Conservation (phyloP, 2,888 invertebrate genomes). For the Zygothrica quintamaculata region DNA sequence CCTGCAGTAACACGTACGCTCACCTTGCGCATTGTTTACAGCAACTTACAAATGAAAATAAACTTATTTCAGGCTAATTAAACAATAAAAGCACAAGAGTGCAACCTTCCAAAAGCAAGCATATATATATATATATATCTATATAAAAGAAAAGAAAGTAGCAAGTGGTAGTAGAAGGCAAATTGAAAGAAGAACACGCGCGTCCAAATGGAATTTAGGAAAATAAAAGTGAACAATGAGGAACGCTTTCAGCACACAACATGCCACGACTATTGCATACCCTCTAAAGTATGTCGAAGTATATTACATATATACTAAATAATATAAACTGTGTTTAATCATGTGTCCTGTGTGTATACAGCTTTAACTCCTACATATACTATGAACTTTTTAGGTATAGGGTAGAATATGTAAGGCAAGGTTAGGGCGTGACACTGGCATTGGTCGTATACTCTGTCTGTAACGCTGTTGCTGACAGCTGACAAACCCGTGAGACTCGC, state of each 20-base stretch:
- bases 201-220: conserved; percentile 63
- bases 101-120: conserved; percentile 51
- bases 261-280: background rate
- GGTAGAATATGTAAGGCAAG: background rate
- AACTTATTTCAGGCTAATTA: conserved; percentile 80
- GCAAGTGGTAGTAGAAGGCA: conserved; percentile 39
- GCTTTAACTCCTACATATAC: no score
- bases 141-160: conserved; percentile 38
- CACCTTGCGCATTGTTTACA: conserved; percentile 68
- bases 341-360: no score
- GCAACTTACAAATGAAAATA: conserved; percentile 76
- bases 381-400: background rate
- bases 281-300: background rate
- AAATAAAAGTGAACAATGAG: conserved; percentile 32
- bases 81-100: conserved; percentile 69
- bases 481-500: conserved; percentile 55
- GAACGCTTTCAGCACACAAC: background rate
- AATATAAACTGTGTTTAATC: no score
- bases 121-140: conserved; percentile 5
- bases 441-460: conserved; percentile 35
- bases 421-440: conserved; percentile 34
- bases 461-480: conserved; percentile 59
- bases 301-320: no score
- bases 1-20: conserved; percentile 45
- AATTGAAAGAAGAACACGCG: conserved; percentile 45